phyloP scores from a whole-genome alignment of 1,140 invertebrate species.

The Brachionus calyciflorus region DNA sequence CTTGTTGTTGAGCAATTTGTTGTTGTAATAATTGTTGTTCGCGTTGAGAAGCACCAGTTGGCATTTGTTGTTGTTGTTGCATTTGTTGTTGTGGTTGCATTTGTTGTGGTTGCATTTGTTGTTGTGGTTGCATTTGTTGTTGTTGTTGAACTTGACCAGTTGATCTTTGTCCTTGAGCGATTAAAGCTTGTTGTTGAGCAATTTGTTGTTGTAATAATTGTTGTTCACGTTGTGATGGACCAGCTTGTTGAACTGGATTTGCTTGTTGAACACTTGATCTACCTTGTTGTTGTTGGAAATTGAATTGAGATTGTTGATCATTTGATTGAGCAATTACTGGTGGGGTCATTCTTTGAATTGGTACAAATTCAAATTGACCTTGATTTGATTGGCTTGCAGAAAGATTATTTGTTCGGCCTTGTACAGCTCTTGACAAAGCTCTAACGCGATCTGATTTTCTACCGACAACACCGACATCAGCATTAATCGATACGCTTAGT shows the following conservation, averaged over 20 bases:
- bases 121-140: not conserved
- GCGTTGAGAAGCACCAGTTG: not conserved
- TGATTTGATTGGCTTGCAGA: not conserved
- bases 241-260: too few relatives aligned
- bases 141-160: not conserved
- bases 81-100: not conserved
- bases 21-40: not conserved
- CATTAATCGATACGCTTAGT: not conserved
- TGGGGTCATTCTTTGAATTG: not conserved
- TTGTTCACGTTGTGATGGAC: not conserved
- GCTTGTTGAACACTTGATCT: not conserved
- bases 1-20: not conserved
- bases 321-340: not conserved
- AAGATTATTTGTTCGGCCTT: not conserved
- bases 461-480: not conserved
- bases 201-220: slow-evolving; percentile 15
- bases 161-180: not conserved
- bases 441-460: slow-evolving; percentile 7
- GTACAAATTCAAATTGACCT: slow-evolving; percentile 7
- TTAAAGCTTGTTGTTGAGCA: not conserved
- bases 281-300: not conserved
- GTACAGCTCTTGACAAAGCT: not conserved
- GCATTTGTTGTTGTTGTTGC: not conserved
- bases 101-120: not conserved
- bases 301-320: not conserved